Evolutionary conservation across 2,888 invertebrate species (phyloP).

Genomic region (Miltochrista miniata): DNA sequence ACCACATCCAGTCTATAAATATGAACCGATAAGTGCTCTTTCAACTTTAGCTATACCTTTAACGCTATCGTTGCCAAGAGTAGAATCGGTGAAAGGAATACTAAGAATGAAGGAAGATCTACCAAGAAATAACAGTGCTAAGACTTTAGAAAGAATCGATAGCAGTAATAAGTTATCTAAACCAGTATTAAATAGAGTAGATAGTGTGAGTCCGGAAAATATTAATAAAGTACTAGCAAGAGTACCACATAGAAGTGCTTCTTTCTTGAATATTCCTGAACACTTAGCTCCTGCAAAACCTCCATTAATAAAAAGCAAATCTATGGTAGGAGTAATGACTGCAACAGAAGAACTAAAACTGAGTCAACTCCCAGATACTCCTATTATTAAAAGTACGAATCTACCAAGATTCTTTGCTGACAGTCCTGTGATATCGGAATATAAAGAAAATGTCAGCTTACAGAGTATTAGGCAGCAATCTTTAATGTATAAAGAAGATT

Average conservation of each 20-base stretch:
- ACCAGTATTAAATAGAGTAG: conserved; percentile 67
- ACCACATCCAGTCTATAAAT: conserved; percentile 65
- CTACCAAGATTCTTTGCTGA: conserved; percentile 77
- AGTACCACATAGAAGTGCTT: conserved; percentile 77
- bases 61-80: conserved; percentile 63
- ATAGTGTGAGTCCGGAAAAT: conserved; percentile 69
- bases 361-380: conserved; percentile 74
- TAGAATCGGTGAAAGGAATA: conserved; percentile 75
- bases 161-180: conserved; percentile 53
- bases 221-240: conserved; percentile 71
- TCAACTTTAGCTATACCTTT: conserved; percentile 63
- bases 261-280: conserved; percentile 75
- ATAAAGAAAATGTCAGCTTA: conserved; percentile 71
- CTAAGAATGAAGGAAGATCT: conserved; percentile 55
- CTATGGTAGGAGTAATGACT: conserved; percentile 67
- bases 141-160: conserved; percentile 64
- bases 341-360: conserved; percentile 61
- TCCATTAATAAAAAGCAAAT: conserved; percentile 69
- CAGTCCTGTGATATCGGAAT: conserved; percentile 65
- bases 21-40: conserved; percentile 67
- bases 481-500: conserved; percentile 78
- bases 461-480: conserved; percentile 81
- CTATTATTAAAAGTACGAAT: conserved; percentile 75
- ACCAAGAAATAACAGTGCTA: conserved; percentile 68
- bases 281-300: conserved; percentile 71